These are phyloP conservation scores for Bradysia coprophila DNA, from an alignment of 1,140 invertebrate genomes.

Conservation along the genomic window DNA sequence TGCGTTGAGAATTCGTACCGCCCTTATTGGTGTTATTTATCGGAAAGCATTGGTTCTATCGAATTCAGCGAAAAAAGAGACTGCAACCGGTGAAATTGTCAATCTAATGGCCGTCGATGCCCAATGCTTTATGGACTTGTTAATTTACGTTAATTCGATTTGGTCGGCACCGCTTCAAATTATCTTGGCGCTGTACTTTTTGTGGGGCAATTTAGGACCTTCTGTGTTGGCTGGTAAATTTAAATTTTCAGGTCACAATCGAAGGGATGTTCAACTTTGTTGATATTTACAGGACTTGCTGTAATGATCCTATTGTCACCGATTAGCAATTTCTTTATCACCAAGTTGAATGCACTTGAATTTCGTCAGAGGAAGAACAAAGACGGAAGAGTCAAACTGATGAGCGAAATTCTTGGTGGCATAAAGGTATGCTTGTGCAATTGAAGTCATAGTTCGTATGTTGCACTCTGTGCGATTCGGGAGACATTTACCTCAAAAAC, in stretches of 20 bases:
- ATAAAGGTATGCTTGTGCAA: slow-evolving; percentile 80
- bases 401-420: slow-evolving; percentile 88
- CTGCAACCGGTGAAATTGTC: slow-evolving; percentile 80
- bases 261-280: not conserved
- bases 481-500: too few relatives aligned
- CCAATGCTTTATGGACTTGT: slow-evolving; percentile 70
- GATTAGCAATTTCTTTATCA: slow-evolving; percentile 74
- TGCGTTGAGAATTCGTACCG: slow-evolving; percentile 78
- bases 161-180: slow-evolving; percentile 96
- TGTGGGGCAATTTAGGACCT: slow-evolving; percentile 70
- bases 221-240: slow-evolving; percentile 52
- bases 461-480: too few relatives aligned
- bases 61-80: slow-evolving; percentile 57
- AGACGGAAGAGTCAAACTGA: slow-evolving; percentile 79
- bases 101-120: slow-evolving; percentile 68
- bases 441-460: too few relatives aligned
- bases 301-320: slow-evolving; percentile 88
- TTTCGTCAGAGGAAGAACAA: slow-evolving; percentile 83
- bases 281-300: slow-evolving; percentile 38
- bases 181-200: slow-evolving; percentile 64
- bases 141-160: slow-evolving; percentile 83
- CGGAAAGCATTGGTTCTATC: slow-evolving; percentile 69
- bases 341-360: slow-evolving; percentile 62
- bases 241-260: slow-evolving; percentile 89
- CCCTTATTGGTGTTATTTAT: slow-evolving; percentile 85